Conservation (phyloP, 2,113 vertebrate species). For the Mirounga angustirostris region DNA sequence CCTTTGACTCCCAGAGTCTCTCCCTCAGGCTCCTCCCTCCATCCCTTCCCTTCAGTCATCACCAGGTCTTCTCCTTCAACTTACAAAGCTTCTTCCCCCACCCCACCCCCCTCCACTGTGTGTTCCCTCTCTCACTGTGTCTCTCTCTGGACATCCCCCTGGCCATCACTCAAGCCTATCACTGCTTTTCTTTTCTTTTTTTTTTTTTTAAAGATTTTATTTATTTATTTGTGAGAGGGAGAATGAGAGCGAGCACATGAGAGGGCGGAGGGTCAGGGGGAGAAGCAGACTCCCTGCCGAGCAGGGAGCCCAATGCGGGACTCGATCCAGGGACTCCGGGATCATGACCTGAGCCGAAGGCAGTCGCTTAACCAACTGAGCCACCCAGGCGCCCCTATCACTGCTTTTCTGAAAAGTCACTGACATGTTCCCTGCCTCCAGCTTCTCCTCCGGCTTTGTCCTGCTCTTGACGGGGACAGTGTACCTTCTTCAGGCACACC, state of each 20-base stretch:
- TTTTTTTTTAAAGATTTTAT: too few relatives aligned
- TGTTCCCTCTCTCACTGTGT: too few relatives aligned
- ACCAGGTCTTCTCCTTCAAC: background rate
- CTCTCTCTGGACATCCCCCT: too few relatives aligned
- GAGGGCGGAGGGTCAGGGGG: too few relatives aligned
- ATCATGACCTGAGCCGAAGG: too few relatives aligned
- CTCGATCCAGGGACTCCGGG: too few relatives aligned
- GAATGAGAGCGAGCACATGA: too few relatives aligned
- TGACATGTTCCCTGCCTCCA: background rate
- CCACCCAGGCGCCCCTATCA: too few relatives aligned
- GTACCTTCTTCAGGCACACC: background rate
- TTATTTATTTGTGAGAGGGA: too few relatives aligned
- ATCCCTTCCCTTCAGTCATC: background rate
- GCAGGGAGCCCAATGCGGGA: too few relatives aligned
- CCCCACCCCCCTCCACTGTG: background rate
- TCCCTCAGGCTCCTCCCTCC: background rate
- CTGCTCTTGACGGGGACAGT: background rate
- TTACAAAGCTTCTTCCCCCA: background rate
- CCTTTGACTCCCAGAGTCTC: background rate
- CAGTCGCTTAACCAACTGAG: too few relatives aligned
- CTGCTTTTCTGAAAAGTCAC: background rate
- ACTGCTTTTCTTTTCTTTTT: background rate
- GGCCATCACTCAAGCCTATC: background rate
- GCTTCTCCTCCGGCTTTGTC: background rate
- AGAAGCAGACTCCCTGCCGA: too few relatives aligned